Evolutionary conservation across 2,113 vertebrate species (phyloP), one percentile per base, ranked within the genome.

Genomic region (Paracanthobrama guichenoti): DNA sequence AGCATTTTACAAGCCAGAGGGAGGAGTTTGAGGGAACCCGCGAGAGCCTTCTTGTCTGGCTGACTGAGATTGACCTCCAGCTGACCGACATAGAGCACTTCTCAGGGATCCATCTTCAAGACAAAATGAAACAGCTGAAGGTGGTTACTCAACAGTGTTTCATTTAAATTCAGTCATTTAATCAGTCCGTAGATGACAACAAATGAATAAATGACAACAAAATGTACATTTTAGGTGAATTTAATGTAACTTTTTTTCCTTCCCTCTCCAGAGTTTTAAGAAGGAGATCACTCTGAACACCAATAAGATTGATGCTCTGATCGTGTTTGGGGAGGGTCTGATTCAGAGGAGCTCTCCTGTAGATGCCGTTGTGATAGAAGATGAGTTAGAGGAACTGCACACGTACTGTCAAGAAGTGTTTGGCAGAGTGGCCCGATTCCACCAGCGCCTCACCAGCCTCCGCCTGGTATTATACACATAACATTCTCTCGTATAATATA

Each of bases 51-150:
- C 91, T 97, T 81, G 95, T 97, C 78, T 99, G 97, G 98, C 95
- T 99, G 75, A 99, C 98, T 0, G 96, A 99, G 89, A 96, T 99
- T 93, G 98, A 99, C 91, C 93, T 99, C 67, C 96, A 99, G 92
- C 96, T 99, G 80, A 99, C 97, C 74, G 97, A 97, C 0, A 96
- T 99, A 64, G 98, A 99, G 13, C 97, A 99, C 91, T 98, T 99
- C 89, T 98, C 97, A 0, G 96, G 98, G 90, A 97, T 96, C 0
- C 95, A 98, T 60, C 93, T 96, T 0, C 96, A 96, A 2, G 96
- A 98, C 89, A 99, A 98, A 92, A 96, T 99, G 89, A 95, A 96
- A 48, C 97, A 97, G 87, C 96, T 99, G 85, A 96, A 96, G 0
- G 98, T 99, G 0, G 98, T 99, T 92, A 86, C 95, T 88, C 79